phyloP scores from a whole-genome alignment of 2,113 vertebrate species.

The Pygoscelis adeliae region DNA sequence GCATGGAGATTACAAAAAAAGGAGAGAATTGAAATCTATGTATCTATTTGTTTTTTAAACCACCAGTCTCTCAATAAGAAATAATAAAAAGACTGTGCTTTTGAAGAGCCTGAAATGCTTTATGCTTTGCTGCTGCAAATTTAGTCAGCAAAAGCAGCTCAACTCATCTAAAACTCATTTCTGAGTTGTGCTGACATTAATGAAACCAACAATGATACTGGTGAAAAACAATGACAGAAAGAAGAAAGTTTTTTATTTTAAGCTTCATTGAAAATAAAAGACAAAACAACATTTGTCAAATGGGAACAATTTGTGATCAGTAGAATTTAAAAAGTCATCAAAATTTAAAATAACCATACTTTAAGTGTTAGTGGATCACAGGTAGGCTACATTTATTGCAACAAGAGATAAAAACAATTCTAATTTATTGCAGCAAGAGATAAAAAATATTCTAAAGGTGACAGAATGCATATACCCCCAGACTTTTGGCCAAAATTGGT shows the following conservation, averaged over 20 bases:
- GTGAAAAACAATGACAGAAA: neutral
- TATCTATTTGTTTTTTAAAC: neutral
- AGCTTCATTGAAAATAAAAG: neutral
- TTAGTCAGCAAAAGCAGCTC: constrained; percentile 44
- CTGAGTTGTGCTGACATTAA: constrained; percentile 51
- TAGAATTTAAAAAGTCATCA: neutral
- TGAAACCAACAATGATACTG: neutral
- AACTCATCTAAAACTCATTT: constrained; percentile 44
- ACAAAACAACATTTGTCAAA: neutral
- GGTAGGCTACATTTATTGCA: neutral
- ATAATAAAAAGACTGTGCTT: neutral
- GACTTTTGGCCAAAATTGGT: neutral
- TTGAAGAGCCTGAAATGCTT: constrained; percentile 9
- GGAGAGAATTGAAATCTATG: neutral
- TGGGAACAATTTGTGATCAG: neutral
- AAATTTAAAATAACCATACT: neutral
- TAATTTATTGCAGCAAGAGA: neutral
- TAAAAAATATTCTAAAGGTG: neutral
- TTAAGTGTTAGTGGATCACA: neutral
- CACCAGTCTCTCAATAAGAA: neutral
- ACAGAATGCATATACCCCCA: neutral
- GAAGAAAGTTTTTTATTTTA: neutral
- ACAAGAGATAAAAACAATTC: neutral
- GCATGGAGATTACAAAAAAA: neutral
- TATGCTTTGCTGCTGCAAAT: constrained; percentile 26